These are phyloP conservation scores for zebrafish (Danio rerio) DNA, from an alignment of 2,113 vertebrate species.

Conservation along the genomic window GRCz12tu NC_133186.1:6104501-6105000, in stretches of 20 bases:
- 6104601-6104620: slow-evolving; percentile 93
- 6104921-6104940: too few species aligned
- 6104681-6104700: slow-evolving; percentile 96
- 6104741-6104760: slow-evolving; percentile 96
- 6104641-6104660: slow-evolving; percentile 93
- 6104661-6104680: slow-evolving; percentile 93
- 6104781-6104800: background rate
- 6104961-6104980: too few species aligned
- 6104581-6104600: slow-evolving; percentile 65
- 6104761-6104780: slow-evolving; percentile 75
- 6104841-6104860: background rate
- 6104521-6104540: background rate
- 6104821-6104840: background rate
- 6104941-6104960: too few species aligned
- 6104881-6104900: too few species aligned
- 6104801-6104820: background rate
- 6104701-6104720: slow-evolving; percentile 95
- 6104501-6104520: slow-evolving; percentile 87
- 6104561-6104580: background rate
- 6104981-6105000: too few species aligned
- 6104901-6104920: too few species aligned
- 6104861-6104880: too few species aligned
- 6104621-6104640: slow-evolving; percentile 90
- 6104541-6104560: background rate
- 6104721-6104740: slow-evolving; percentile 95